A percentile compares a stretch with the other conserved stretches of the same genome.
These are phyloP conservation scores for Eriocheir sinensis DNA, from an alignment of 1,140 invertebrate genomes.

Conservation along the genomic window DNA sequence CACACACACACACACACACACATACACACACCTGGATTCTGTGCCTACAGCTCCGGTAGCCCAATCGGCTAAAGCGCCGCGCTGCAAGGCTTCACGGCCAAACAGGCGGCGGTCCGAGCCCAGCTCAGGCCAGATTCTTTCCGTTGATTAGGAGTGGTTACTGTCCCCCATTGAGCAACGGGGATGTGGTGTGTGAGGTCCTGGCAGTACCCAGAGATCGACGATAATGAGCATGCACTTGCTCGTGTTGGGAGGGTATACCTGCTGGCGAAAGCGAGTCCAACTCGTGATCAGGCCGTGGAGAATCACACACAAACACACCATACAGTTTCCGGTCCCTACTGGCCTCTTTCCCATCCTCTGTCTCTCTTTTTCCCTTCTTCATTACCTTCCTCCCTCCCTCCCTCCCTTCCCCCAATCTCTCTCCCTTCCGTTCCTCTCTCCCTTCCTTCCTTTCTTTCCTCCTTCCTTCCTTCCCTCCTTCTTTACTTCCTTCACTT, in stretches of 20 bases:
- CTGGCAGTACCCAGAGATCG: too few species aligned
- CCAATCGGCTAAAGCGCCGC: too few species aligned
- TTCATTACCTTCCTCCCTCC: background rate
- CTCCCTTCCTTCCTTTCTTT: background rate
- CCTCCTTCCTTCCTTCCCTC: background rate
- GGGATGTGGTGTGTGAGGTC: too few species aligned
- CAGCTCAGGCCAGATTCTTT: too few species aligned
- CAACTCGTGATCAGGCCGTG: too few species aligned
- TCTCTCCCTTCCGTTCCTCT: background rate
- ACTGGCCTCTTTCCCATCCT: background rate
- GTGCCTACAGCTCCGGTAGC: background rate
- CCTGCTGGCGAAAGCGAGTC: too few species aligned
- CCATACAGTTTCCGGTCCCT: background rate
- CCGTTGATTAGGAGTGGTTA: too few species aligned
- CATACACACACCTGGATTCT: background rate
- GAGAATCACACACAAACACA: background rate
- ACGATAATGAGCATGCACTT: too few species aligned
- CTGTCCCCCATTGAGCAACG: too few species aligned
- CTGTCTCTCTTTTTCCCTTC: background rate
- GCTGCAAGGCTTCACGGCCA: too few species aligned
- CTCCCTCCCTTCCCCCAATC: background rate
- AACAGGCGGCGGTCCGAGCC: too few species aligned
- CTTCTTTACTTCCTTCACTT: background rate
- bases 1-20: slow-evolving; percentile 31
- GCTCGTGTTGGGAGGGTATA: too few species aligned